Percentiles rank a stretch among this genome's conserved stretches.
These are phyloP conservation scores for Drosophila picticornis DNA, from an alignment of 2,888 invertebrate genomes.

Conservation along the genomic window DNA sequence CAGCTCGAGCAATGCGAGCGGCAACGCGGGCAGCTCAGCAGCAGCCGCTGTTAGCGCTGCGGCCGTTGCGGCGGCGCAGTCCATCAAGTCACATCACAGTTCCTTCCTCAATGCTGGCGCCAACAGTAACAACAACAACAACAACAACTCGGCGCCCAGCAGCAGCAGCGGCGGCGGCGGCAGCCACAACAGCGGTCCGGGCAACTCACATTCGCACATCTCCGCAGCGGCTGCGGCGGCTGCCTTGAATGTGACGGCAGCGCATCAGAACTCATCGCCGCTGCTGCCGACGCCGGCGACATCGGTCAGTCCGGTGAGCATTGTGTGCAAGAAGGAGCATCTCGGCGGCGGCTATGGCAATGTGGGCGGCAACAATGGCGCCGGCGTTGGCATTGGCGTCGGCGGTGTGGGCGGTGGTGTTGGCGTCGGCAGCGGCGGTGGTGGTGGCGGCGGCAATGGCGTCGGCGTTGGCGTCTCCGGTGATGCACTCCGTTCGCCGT, in stretches of 20 bases:
- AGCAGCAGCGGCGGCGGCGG: slow-evolving; percentile 36
- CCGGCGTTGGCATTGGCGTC: slow-evolving; percentile 54
- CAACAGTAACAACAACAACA: slow-evolving; percentile 54
- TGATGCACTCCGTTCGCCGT: slow-evolving; percentile 81
- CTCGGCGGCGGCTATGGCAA: slow-evolving; percentile 74
- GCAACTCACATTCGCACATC: slow-evolving; percentile 54
- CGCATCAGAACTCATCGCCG: slow-evolving; percentile 86
- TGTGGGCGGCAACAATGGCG: slow-evolving; percentile 57
- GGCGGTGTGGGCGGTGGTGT: slow-evolving; percentile 60
- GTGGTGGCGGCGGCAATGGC: slow-evolving; percentile 53
- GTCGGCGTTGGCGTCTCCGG: slow-evolving; percentile 56
- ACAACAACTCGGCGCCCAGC: slow-evolving; percentile 50
- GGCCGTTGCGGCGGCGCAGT: slow-evolving; percentile 82
- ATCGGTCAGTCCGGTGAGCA: slow-evolving; percentile 89
- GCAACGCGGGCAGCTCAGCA: slow-evolving; percentile 62
- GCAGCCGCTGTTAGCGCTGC: slow-evolving; percentile 83
- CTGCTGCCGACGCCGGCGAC: slow-evolving; percentile 89
- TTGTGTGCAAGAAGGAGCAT: slow-evolving; percentile 89
- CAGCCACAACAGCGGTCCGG: slow-evolving; percentile 42
- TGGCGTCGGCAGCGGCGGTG: slow-evolving; percentile 58
- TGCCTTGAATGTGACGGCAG: slow-evolving; percentile 82
- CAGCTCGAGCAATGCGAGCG: slow-evolving; percentile 48
- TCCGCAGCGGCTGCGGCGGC: slow-evolving; percentile 76
- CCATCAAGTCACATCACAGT: slow-evolving; percentile 85
- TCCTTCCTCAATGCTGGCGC: slow-evolving; percentile 83